Conservation (phyloP, 2,113 vertebrate genomes). For the Entelurus aequoreus region DNA sequence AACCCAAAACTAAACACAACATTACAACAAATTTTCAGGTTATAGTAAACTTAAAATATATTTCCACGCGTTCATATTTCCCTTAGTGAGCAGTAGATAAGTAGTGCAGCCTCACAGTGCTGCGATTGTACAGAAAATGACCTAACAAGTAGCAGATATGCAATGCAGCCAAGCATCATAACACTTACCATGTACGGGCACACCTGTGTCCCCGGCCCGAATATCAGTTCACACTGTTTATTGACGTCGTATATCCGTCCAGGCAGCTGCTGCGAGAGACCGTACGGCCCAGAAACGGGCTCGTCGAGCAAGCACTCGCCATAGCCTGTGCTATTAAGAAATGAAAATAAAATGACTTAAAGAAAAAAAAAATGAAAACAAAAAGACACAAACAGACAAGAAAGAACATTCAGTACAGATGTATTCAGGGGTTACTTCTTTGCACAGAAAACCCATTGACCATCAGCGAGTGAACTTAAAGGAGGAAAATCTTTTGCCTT, state of each 20-base stretch:
- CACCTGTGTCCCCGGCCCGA: constrained; percentile 93
- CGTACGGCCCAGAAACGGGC: constrained; percentile 85
- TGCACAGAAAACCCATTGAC: constrained; percentile 13
- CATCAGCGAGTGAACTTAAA: too few species aligned
- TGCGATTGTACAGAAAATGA: neutral
- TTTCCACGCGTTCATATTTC: too few species aligned
- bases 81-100: neutral
- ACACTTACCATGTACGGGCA: constrained; percentile 97
- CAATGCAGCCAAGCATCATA: constrained; percentile 19
- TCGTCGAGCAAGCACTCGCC: constrained; percentile 96
- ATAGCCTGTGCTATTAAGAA: constrained; percentile 89
- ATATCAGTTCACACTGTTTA: constrained; percentile 99
- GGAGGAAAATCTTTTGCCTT: neutral
- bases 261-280: constrained; percentile 86
- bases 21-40: too few species aligned
- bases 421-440: constrained; percentile 28
- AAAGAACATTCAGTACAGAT: constrained; percentile 58
- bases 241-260: constrained; percentile 92
- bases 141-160: constrained; percentile 1
- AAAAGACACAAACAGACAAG: constrained; percentile 60
- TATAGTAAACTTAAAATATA: too few species aligned
- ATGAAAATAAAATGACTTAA: constrained; percentile 71
- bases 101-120: neutral
- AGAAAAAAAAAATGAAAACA: constrained; percentile 52
- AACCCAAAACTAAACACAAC: too few species aligned